These are phyloP conservation scores for Porites lobata DNA, from an alignment of 92 coral and sea anemone genomes.

Conservation along the genomic window DNA sequence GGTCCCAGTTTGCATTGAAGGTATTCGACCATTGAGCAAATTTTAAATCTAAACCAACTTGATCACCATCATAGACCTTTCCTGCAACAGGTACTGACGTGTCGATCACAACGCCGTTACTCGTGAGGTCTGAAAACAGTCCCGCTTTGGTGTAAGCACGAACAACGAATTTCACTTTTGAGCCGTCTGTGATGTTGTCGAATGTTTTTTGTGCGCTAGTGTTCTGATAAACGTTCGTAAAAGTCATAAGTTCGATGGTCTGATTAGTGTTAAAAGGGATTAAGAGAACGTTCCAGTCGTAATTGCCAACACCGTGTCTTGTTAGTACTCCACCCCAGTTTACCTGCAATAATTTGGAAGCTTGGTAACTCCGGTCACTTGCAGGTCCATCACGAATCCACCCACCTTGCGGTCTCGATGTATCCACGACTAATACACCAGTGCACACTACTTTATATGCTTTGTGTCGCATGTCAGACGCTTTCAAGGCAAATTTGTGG, in stretches of 20 bases:
- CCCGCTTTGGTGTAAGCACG: slow-evolving; percentile 89
- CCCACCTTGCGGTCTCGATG: slow-evolving; percentile 81
- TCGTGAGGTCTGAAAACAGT: slow-evolving; percentile 74
- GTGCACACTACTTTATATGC: slow-evolving; percentile 71
- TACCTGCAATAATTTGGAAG: slow-evolving; percentile 71
- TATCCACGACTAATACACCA: slow-evolving; percentile 73
- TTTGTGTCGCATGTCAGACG: slow-evolving; percentile 60
- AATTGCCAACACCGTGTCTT: slow-evolving; percentile 83
- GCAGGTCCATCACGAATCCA: slow-evolving; percentile 90
- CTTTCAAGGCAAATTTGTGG: slow-evolving; percentile 87
- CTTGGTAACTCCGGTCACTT: slow-evolving; percentile 76
- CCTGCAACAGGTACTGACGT: slow-evolving; percentile 80
- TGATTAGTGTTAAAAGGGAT: slow-evolving; percentile 54
- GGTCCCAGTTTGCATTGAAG: slow-evolving; percentile 84
- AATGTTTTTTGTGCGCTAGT: slow-evolving; percentile 70
- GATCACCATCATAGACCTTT: slow-evolving; percentile 77
- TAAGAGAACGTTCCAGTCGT: slow-evolving; percentile 78
- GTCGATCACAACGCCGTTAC: slow-evolving; percentile 88
- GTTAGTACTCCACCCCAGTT: slow-evolving; percentile 92
- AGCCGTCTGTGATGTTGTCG: slow-evolving; percentile 76
- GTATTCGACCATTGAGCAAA: slow-evolving; percentile 89
- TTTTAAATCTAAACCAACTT: slow-evolving; percentile 60
- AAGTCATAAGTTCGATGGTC: slow-evolving; percentile 56
- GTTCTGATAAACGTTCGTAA: slow-evolving; percentile 62
- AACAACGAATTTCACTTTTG: slow-evolving; percentile 60